phyloP scores from a whole-genome alignment of 2,888 invertebrate species.

The Zaprionus bogoriensis region DNA sequence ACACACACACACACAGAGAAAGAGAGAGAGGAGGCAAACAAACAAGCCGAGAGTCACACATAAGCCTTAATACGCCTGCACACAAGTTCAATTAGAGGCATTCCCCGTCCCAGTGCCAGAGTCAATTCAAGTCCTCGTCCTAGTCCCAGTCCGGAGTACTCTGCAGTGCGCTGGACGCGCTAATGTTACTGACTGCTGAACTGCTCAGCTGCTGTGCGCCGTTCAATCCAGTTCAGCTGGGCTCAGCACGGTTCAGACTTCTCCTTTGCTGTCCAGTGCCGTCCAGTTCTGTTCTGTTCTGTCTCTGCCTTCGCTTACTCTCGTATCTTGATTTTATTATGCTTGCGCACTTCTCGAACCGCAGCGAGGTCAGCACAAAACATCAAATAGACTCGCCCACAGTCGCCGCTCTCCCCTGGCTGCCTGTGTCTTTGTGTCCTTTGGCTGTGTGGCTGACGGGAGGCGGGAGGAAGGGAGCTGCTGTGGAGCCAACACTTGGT shows the following conservation, averaged over 20 bases:
- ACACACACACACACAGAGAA: constrained; percentile 13
- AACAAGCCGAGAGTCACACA: constrained; percentile 63
- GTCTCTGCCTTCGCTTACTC: constrained; percentile 11
- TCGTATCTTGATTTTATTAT: constrained; percentile 76
- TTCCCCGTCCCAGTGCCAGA: constrained; percentile 29
- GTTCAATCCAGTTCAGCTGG: background rate
- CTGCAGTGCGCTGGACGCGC: background rate
- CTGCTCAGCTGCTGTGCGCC: background rate
- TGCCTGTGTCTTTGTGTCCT: constrained; percentile 9
- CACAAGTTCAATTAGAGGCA: constrained; percentile 75
- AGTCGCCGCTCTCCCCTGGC: background rate
- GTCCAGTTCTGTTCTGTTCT: background rate
- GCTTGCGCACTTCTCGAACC: constrained; percentile 72
- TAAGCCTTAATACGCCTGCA: constrained; percentile 70
- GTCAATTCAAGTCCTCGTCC: constrained; percentile 1
- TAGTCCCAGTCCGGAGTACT: background rate
- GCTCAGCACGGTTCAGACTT: background rate
- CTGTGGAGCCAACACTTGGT: constrained; percentile 40
- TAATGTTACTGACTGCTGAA: background rate
- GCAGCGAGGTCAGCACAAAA: constrained; percentile 75
- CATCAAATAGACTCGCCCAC: constrained; percentile 67
- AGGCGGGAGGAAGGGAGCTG: no score
- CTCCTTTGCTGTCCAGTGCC: background rate
- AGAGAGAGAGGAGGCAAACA: constrained; percentile 9
- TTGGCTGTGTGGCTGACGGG: constrained; percentile 11